Base-by-base conservation (phyloP, 2,888 invertebrate genomes). In the Temnothorax ravouxi region DNA sequence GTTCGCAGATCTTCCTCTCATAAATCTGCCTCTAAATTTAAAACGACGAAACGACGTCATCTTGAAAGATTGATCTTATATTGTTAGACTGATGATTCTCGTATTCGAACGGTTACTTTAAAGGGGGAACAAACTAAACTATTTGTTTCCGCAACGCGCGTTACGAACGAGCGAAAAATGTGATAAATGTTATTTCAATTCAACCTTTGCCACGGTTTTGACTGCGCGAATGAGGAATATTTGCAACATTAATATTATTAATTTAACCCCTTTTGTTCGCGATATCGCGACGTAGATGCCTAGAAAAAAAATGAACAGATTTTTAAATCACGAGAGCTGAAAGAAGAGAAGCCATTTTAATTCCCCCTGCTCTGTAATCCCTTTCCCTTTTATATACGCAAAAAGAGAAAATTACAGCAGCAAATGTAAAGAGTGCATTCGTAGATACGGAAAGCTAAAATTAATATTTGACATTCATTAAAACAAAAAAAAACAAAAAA, bases 1-100 rank as follows among this genome's bases (percentile, higher is more conserved):
- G 29, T 29, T 67, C 69, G 38, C 72, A 15, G 38, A 25, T 72
- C 54, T 25, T 80, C 56, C 79, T 69, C 59, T 38, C 79, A 38
- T 79, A 80, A 72, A 71, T 71, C 59, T 50, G 38, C 4, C 59
- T 54, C 79, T 80, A 80, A 72, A 80, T 80, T 61, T 80, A 80
- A 71, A 80, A 41, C 79, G 79, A 69, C 71, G 44, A 21, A 18
- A 21, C 69, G 59, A 61, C 79, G 50, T 80, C 72, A 80, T 18
- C 3, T 61, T 61, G 11, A 50, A 47, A 38, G 71, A 80, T 80
- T 72, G 47, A 61, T 80, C 50, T 61, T 61, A 61, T 56, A 61
- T 56, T 72, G 59, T 72, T 59, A n/a, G 34, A 54, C 41, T n/a
- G 59, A 44, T 15, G 69, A 80, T 71, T 71, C 64, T 66, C 18